A percentile compares a stretch with the other conserved stretches of the same genome.
These are phyloP conservation scores for Drosophila carrolli DNA, from an alignment of 1,140 invertebrate genomes.

Conservation along the genomic window DNA sequence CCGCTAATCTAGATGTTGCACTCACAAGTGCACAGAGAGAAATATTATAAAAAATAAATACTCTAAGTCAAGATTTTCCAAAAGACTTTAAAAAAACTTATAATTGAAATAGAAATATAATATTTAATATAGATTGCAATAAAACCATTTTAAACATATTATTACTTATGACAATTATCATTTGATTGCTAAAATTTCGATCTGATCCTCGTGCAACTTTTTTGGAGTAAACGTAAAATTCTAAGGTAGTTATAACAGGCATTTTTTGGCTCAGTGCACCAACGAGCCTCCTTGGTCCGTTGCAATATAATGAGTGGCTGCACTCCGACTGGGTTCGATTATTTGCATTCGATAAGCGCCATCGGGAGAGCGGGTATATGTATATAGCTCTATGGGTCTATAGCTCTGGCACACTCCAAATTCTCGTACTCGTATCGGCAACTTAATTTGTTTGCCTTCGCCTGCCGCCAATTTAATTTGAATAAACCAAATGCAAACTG, in stretches of 20 bases:
- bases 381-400: background rate
- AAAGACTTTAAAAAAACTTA: no score
- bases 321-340: slow-evolving; percentile 51
- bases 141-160: no score
- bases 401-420: slow-evolving; percentile 33
- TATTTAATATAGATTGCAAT: no score
- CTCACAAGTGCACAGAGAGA: slow-evolving; percentile 28
- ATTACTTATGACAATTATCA: no score
- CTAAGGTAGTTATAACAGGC: background rate
- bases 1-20: slow-evolving; percentile 74
- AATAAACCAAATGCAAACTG: slow-evolving; percentile 63
- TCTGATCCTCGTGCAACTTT: no score
- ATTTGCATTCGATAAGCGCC: slow-evolving; percentile 78
- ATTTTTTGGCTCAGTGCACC: slow-evolving; percentile 9
- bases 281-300: background rate
- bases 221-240: no score
- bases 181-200: no score
- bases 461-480: slow-evolving; percentile 71
- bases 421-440: slow-evolving; percentile 52
- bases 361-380: background rate
- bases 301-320: slow-evolving; percentile 58
- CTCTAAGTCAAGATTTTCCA: no score
- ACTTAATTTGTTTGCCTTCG: slow-evolving; percentile 73
- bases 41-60: no score
- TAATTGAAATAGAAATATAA: no score